Evolutionary conservation across 2,888 invertebrate species (phyloP), one percentile per base, ranked within the genome.

Genomic region (Eupithecia tripunctaria): DNA sequence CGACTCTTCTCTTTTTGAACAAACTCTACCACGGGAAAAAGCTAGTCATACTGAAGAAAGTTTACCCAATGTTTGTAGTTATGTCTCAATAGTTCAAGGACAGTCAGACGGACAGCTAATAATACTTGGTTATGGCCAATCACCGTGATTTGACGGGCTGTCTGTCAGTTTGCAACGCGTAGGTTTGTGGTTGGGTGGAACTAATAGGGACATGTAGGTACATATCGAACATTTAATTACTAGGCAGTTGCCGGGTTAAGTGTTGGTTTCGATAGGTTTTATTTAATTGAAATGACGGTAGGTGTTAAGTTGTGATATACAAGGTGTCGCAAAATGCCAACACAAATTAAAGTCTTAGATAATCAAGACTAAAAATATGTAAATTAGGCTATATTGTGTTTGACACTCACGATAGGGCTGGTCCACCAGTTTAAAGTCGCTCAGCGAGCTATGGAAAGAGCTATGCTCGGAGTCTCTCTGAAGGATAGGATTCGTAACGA

Each of bases 1-100:
- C n/a, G n/a, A n/a, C n/a, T n/a, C n/a, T n/a, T n/a, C n/a, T n/a
- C n/a, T n/a, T n/a, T n/a, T n/a, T n/a, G n/a, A n/a, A n/a, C n/a
- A n/a, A n/a, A n/a, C n/a, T n/a, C n/a, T n/a, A 41, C 41, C 15
- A 62, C 63, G 2, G 10, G 32, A 15, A 64, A 63, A 41, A 64
- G 38, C 25, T 64, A 63, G 36, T 41, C n/a, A 36, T 6, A 15
- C 36, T 41, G 38, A 72, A 74, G 73, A 77, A 78, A 78, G 72
- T 73, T 78, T 76, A 74, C 78, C 78, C 74, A 76, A 73, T 65
- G 47, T 59, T 72, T 76, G 71, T 70, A 72, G 60, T 27, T 68
- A 47, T 78, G 72, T 75, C 80, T 67, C 80, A 81, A 86, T 80
- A 81, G 83, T 84, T 85, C 87, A 88, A 84, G 88, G 88, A 73